Conservation (phyloP, 2,113 vertebrate species). For the Perca fluviatilis region DNA sequence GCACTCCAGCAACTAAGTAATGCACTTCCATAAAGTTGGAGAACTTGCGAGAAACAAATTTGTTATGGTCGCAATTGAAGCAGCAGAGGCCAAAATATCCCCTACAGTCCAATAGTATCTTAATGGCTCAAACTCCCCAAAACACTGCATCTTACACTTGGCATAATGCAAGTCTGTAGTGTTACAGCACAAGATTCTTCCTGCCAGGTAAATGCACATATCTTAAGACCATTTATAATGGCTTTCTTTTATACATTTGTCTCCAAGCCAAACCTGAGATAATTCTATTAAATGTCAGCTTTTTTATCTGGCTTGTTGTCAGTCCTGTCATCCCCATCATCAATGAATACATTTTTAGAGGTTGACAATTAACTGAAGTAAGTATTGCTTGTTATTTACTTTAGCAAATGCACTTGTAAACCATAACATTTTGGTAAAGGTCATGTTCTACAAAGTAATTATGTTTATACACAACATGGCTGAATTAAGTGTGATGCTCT, state of each 20-base stretch:
- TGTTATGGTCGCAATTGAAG: background rate
- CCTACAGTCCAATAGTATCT: too few relatives aligned
- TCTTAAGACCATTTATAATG: background rate
- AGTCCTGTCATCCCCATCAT: background rate
- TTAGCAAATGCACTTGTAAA: background rate
- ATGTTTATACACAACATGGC: background rate
- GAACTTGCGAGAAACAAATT: background rate
- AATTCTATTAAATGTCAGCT: background rate
- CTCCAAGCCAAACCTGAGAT: background rate
- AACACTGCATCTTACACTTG: background rate
- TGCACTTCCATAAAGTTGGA: background rate
- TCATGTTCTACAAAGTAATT: background rate
- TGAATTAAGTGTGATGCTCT: background rate
- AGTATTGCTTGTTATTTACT: background rate
- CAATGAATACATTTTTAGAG: background rate
- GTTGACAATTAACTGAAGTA: background rate
- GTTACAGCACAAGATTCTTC: background rate
- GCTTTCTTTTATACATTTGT: background rate
- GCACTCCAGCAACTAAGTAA: background rate
- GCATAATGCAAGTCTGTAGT: background rate
- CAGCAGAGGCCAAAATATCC: background rate
- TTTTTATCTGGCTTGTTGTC: constrained; percentile 4
- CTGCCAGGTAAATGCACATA: background rate
- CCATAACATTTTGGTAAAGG: constrained; percentile 5
- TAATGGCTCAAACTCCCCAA: background rate